phyloP scores from a whole-genome alignment of 2,888 invertebrate species.

The Caenorhabditis sp. region DNA sequence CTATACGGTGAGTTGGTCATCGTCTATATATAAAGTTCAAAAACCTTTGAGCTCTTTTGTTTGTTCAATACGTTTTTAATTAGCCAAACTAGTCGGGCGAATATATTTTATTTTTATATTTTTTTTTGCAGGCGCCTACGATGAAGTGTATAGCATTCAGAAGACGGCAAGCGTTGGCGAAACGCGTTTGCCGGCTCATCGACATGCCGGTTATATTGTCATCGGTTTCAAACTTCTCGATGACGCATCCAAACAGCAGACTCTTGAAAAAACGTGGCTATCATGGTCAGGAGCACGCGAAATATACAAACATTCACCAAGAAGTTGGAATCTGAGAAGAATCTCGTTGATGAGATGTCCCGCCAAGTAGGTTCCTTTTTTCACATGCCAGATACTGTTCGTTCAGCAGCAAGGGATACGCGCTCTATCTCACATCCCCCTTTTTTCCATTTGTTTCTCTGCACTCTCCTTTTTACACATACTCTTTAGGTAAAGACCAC shows the following conservation, averaged over 20 bases:
- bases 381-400: too few relatives aligned
- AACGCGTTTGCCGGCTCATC: conserved; percentile 50
- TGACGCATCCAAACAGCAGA: conserved; percentile 43
- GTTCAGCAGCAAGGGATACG: too few relatives aligned
- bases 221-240: conserved; percentile 65
- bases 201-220: conserved; percentile 67
- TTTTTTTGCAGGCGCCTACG: conserved; percentile 62
- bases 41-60: background rate
- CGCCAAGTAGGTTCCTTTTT: conserved; percentile 32
- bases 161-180: conserved; percentile 50
- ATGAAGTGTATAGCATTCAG: conserved; percentile 64
- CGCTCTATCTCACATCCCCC: too few relatives aligned
- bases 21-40: background rate
- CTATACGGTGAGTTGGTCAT: conserved; percentile 45
- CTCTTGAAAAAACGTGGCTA: conserved; percentile 65
- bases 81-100: background rate
- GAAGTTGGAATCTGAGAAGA: conserved; percentile 63
- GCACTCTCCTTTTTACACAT: too few relatives aligned
- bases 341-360: conserved; percentile 61
- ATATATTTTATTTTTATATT: background rate
- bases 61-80: background rate
- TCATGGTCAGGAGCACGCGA: conserved; percentile 68
- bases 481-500: too few relatives aligned
- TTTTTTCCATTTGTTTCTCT: too few relatives aligned
- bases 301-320: conserved; percentile 68